Evolutionary conservation across 2,113 vertebrate genomes (phyloP).

Genomic region (Anser brachyrhynchus): DNA sequence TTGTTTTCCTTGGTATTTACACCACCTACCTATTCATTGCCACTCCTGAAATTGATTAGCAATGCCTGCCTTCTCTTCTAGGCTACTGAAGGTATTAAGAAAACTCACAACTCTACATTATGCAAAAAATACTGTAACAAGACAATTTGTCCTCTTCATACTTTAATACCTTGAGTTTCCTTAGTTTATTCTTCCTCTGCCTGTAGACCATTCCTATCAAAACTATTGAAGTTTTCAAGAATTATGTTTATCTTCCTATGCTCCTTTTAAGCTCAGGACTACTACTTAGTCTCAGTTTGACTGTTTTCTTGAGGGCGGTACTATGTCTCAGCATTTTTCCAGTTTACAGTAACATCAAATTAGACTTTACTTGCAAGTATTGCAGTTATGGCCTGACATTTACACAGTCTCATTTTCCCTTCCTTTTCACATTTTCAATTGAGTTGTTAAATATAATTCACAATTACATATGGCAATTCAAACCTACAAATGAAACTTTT

Average conservation of each 20-base stretch:
- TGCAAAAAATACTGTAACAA: not conserved
- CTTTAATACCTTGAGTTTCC: not conserved
- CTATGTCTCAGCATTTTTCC: not conserved
- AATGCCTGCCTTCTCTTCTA: not conserved
- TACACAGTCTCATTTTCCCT: not conserved
- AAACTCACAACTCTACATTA: not conserved
- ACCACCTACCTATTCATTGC: not conserved
- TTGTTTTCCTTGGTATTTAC: not conserved
- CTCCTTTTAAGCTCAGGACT: not conserved
- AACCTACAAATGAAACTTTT: not conserved
- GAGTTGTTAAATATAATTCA: slow-evolving; percentile 21
- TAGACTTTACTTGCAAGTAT: slow-evolving; percentile 18
- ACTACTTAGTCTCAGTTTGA: not conserved
- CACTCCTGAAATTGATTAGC: not conserved
- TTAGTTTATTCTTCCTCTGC: not conserved
- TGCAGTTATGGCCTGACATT: slow-evolving; percentile 15
- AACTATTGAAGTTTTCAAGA: not conserved
- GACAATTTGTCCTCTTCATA: not conserved
- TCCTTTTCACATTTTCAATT: not conserved
- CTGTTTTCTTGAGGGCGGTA: not conserved
- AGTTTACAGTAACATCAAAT: slow-evolving; percentile 2
- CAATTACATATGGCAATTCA: slow-evolving; percentile 17
- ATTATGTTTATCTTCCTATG: not conserved
- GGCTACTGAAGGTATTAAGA: not conserved
- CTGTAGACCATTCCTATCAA: not conserved